phyloP scores from a whole-genome alignment of 2,797 vertebrate species.

The Sebastes vulpes region DNA sequence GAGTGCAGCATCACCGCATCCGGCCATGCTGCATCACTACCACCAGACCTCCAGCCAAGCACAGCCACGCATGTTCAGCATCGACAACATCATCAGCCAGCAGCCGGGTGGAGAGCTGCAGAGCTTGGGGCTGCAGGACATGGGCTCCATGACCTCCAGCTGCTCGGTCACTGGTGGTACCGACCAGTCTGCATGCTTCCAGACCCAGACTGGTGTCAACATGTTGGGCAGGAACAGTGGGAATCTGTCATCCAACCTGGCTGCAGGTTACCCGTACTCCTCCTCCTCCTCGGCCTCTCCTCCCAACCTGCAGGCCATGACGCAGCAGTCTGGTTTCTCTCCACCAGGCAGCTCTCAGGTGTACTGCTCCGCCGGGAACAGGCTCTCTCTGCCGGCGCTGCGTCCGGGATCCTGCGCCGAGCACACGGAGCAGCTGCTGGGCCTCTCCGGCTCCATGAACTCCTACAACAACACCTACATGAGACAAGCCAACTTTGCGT shows the following conservation, averaged over 20 bases:
- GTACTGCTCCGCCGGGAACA: conserved; percentile 86
- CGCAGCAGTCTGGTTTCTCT: conserved; percentile 88
- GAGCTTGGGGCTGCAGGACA: conserved; percentile 79
- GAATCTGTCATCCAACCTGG: conserved; percentile 81
- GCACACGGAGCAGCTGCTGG: conserved; percentile 91
- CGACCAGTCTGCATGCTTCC: conserved; percentile 89
- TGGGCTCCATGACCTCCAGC: conserved; percentile 82
- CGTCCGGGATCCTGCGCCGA: conserved; percentile 87
- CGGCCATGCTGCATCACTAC: conserved; percentile 88
- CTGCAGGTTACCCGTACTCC: conserved; percentile 82
- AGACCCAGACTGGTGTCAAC: conserved; percentile 79
- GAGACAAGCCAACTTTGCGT: conserved; percentile 90
- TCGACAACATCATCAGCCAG: conserved; percentile 93
- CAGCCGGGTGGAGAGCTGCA: conserved; percentile 84
- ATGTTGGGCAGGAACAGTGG: conserved; percentile 82
- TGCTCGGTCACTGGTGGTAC: conserved; percentile 82
- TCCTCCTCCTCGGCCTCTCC: conserved; percentile 88
- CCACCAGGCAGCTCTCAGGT: conserved; percentile 88
- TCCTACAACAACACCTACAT: conserved; percentile 90
- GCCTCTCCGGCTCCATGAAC: conserved; percentile 85
- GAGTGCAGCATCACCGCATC: conserved; percentile 79
- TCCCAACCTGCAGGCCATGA: conserved; percentile 85
- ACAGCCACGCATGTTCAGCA: conserved; percentile 93
- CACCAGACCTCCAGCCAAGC: conserved; percentile 85
- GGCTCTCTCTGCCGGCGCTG: conserved; percentile 86